phyloP scores from a whole-genome alignment of 1,140 invertebrate genomes.

The Maconellicoccus hirsutus region DNA sequence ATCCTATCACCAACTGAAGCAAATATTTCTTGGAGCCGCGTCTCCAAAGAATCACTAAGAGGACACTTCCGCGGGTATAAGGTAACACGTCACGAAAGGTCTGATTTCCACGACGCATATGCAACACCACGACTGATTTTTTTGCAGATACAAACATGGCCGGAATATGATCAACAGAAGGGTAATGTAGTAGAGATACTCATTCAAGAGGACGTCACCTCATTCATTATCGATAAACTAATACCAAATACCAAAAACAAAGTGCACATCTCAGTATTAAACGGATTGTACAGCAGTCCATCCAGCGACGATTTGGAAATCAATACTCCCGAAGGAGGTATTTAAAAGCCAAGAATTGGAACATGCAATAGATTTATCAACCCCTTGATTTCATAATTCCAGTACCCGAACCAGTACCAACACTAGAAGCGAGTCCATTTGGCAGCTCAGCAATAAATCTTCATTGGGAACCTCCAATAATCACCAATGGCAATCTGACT shows the following conservation, averaged over 20 bases:
- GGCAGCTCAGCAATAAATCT: constrained; percentile 78
- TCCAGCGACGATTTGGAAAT: constrained; percentile 72
- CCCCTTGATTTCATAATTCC: too few species aligned
- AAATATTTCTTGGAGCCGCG: constrained; percentile 72
- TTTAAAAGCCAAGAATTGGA: constrained; percentile 34
- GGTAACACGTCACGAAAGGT: constrained; percentile 49
- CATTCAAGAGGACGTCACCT: too few species aligned
- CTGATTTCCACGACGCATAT: too few species aligned
- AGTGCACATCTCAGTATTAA: constrained; percentile 34
- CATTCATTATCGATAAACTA: too few species aligned
- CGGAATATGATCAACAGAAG: too few species aligned
- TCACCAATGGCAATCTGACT: constrained; percentile 85
- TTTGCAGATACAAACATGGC: too few species aligned
- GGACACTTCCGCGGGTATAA: constrained; percentile 92
- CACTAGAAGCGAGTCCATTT: background rate
- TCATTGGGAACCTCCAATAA: constrained; percentile 81
- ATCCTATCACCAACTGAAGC: constrained; percentile 62
- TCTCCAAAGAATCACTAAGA: constrained; percentile 56
- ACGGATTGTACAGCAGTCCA: constrained; percentile 81
- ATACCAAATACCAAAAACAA: too few species aligned
- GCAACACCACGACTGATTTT: too few species aligned
- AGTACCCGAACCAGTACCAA: too few species aligned
- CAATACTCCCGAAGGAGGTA: constrained; percentile 75
- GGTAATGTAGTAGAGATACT: too few species aligned
- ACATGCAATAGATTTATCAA: too few species aligned